These are phyloP conservation scores for Enteromius argenteus DNA, from an alignment of 2,797 vertebrate species.

Conservation along the genomic window DNA sequence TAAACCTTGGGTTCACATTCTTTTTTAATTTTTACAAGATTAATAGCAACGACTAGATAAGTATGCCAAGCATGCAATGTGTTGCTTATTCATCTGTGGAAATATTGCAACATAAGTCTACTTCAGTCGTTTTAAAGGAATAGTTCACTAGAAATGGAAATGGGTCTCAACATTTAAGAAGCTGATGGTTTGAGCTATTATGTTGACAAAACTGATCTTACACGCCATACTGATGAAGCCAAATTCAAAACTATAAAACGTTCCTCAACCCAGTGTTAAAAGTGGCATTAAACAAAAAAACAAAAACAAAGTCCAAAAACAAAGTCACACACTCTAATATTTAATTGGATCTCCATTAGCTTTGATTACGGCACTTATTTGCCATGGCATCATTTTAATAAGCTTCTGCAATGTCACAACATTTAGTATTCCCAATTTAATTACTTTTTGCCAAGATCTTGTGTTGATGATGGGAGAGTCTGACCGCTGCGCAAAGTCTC, in stretches of 20 bases:
- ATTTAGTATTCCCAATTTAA: too few species aligned
- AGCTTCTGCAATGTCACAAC: too few species aligned
- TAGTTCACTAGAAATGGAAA: not conserved
- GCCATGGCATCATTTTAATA: too few species aligned
- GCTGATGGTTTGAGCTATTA: not conserved
- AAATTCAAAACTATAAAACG: not conserved
- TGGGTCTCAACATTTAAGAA: not conserved
- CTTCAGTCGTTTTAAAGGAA: not conserved
- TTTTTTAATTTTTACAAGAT: not conserved
- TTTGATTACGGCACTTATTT: too few species aligned
- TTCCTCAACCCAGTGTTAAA: not conserved
- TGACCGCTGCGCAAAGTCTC: too few species aligned
- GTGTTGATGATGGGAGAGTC: too few species aligned
- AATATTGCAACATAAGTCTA: not conserved
- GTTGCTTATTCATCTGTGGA: not conserved
- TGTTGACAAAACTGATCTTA: not conserved
- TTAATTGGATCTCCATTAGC: too few species aligned
- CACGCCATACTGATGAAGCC: not conserved
- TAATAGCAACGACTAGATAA: not conserved
- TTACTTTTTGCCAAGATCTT: too few species aligned
- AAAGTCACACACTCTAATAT: too few species aligned
- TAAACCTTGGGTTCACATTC: not conserved
- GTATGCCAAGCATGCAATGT: not conserved
- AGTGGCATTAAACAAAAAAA: too few species aligned
- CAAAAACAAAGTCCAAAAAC: too few species aligned